These are phyloP conservation scores for Strigops habroptila DNA, from an alignment of 2,113 vertebrate species.

Conservation along the genomic window DNA sequence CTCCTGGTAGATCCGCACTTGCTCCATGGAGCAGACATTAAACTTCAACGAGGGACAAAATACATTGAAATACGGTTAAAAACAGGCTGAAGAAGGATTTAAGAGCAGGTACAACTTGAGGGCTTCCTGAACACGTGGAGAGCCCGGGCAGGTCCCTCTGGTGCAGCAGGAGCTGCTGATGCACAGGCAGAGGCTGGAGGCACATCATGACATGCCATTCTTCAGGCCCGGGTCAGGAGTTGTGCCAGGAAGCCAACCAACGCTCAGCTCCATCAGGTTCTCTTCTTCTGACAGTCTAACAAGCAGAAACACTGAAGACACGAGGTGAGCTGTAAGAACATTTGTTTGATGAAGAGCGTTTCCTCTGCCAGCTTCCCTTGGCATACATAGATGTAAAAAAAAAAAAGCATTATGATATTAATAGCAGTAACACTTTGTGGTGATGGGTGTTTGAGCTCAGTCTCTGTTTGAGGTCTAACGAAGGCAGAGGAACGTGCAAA, in stretches of 20 bases:
- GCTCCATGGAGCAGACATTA: neutral
- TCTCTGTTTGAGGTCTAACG: neutral
- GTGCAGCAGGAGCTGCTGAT: neutral
- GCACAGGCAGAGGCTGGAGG: neutral
- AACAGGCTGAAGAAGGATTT: neutral
- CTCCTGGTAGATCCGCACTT: neutral
- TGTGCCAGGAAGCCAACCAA: accelerated
- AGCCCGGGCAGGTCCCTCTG: neutral
- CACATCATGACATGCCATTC: accelerated
- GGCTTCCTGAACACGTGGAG: accelerated
- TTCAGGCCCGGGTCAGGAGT: neutral
- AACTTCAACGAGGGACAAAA: neutral
- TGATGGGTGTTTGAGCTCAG: neutral
- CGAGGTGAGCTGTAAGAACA: neutral
- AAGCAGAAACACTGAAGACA: neutral
- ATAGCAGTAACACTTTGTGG: neutral
- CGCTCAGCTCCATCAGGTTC: neutral
- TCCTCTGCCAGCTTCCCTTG: neutral
- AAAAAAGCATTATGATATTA: neutral
- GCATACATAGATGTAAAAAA: neutral
- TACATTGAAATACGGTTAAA: accelerated
- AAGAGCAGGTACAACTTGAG: neutral
- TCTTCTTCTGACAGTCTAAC: neutral
- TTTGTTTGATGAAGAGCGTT: neutral
- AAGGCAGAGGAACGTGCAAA: neutral